These are phyloP conservation scores for Holothuria glaberrima DNA, from an alignment of 35 echinoderm and acorn worm species.

Conservation along the genomic window DNA sequence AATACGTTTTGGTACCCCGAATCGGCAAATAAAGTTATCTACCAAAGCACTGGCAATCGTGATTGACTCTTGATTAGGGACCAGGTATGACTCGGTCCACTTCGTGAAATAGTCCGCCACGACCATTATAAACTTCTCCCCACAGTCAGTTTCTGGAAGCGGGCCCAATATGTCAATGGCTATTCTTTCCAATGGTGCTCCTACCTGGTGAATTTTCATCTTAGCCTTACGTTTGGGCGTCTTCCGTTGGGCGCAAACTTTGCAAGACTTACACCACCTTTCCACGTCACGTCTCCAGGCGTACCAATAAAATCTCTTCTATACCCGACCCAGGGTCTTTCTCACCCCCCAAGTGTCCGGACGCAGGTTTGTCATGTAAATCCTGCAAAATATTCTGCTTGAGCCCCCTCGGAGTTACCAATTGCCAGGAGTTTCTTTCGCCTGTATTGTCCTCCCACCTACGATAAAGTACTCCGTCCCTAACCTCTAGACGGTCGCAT, in stretches of 20 bases:
- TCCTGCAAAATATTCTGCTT: neutral
- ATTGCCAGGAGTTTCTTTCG: no score
- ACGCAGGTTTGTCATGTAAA: neutral
- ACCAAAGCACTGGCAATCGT: conserved; percentile 34
- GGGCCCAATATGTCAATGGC: conserved; percentile 56
- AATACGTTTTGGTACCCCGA: conserved; percentile 32
- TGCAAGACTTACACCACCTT: conserved; percentile 2
- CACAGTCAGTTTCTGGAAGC: conserved; percentile 56
- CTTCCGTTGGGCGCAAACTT: conserved; percentile 23
- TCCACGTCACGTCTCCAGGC: neutral
- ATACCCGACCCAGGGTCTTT: neutral
- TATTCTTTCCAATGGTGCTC: conserved; percentile 50
- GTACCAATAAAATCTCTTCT: conserved; percentile 11
- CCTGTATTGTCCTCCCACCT: neutral
- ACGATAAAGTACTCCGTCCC: no score
- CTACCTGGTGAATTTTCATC: conserved; percentile 10
- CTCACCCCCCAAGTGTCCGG: conserved; percentile 1
- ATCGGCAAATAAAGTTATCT: conserved; percentile 43
- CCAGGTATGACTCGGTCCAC: conserved; percentile 55
- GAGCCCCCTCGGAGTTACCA: no score
- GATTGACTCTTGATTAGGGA: conserved; percentile 39
- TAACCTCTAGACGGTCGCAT: neutral
- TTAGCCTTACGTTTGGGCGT: conserved; percentile 1
- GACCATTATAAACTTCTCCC: conserved; percentile 46
- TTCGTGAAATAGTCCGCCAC: conserved; percentile 67